A percentile compares a stretch with the other conserved stretches of the same genome.
These are phyloP conservation scores for Cephus sareptanus DNA, from an alignment of 2,888 invertebrate genomes.

Conservation along the genomic window DNA sequence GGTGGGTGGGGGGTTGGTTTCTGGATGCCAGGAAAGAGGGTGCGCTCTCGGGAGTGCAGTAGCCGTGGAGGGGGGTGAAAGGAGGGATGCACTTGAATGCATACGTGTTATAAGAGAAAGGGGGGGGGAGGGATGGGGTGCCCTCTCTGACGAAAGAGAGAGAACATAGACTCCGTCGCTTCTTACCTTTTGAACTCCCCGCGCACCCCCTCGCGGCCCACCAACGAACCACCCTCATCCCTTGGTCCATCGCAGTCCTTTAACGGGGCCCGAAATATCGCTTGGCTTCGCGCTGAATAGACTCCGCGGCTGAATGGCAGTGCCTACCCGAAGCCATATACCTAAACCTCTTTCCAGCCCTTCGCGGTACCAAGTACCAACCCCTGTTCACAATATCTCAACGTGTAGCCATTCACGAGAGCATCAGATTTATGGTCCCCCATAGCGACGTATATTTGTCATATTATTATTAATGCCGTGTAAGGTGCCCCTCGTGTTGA, in stretches of 20 bases:
- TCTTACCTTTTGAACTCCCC: neutral
- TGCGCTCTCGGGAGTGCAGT: neutral
- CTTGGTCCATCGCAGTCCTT: neutral
- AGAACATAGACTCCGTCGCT: neutral
- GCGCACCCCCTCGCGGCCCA: neutral
- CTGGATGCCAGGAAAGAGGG: neutral
- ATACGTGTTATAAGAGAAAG: neutral
- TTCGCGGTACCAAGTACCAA: neutral
- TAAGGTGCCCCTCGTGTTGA: conserved; percentile 13
- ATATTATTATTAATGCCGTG: conserved; percentile 30
- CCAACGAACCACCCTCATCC: neutral
- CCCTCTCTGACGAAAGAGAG: neutral
- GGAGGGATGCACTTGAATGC: neutral
- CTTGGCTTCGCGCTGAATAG: conserved; percentile 10
- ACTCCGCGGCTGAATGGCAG: conserved; percentile 14
- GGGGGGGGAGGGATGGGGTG: neutral
- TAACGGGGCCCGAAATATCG: conserved; percentile 14
- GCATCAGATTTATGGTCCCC: conserved; percentile 27
- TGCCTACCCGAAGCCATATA: conserved; percentile 1
- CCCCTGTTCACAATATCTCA: conserved; percentile 24
- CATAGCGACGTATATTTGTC: conserved; percentile 24
- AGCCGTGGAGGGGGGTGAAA: neutral
- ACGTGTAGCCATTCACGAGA: conserved; percentile 13
- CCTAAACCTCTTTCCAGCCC: conserved; percentile 4
- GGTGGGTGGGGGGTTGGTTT: neutral